Conservation (phyloP, 1,140 invertebrate genomes). For the Eriocheir sinensis region DNA sequence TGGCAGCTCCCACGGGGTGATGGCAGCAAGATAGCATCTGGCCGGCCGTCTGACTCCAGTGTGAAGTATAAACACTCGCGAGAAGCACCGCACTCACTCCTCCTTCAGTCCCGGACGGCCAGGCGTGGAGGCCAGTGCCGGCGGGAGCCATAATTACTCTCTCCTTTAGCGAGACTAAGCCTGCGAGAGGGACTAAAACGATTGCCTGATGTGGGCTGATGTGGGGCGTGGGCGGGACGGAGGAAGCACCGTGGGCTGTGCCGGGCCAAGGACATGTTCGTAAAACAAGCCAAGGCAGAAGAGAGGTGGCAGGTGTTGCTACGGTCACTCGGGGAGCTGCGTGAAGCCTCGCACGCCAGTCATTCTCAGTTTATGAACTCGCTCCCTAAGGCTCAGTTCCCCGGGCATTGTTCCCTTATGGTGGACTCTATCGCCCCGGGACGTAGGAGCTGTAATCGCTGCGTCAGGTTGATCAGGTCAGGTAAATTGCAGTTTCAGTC, state of each 20-base stretch:
- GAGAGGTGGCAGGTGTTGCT: slow-evolving; percentile 57
- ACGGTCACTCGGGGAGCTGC: slow-evolving; percentile 53
- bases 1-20: slow-evolving; percentile 17
- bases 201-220: background rate
- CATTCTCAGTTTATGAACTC: slow-evolving; percentile 57
- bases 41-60: slow-evolving; percentile 38
- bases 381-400: slow-evolving; percentile 46
- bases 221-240: background rate
- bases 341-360: slow-evolving; percentile 50
- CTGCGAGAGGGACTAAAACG: background rate
- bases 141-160: background rate
- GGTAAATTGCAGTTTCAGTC: slow-evolving; percentile 2
- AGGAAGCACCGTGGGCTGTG: background rate
- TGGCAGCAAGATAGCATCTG: slow-evolving; percentile 57
- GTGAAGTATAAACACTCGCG: slow-evolving; percentile 59
- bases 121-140: background rate
- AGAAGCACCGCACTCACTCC: background rate
- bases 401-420: background rate
- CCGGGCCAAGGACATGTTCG: background rate
- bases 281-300: slow-evolving; percentile 46
- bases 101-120: background rate
- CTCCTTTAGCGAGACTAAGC: background rate
- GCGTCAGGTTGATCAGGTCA: background rate
- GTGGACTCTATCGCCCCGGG: slow-evolving; percentile 23
- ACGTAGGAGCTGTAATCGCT: slow-evolving; percentile 46